A percentile compares a stretch with the other conserved stretches of the same genome.
Conservation (phyloP, 2,888 invertebrate genomes). For the Drosophila helvetica region DNA sequence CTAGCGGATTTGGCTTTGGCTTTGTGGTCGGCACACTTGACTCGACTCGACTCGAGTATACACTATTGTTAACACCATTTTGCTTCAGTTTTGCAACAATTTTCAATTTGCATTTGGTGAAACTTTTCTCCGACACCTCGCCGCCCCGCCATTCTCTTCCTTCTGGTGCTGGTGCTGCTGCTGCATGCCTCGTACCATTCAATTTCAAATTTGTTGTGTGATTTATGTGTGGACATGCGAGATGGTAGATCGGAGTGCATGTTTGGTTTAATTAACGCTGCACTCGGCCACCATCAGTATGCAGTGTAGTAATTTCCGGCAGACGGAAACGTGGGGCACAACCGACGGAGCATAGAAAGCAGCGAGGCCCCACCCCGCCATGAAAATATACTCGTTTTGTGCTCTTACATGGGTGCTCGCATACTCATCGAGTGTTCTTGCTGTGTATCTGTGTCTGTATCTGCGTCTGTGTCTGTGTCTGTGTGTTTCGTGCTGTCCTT, state of each 20-base stretch:
- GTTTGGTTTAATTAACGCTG: constrained; percentile 54
- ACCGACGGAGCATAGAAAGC: neutral
- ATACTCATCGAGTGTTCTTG: too few relatives aligned
- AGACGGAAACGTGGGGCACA: constrained; percentile 37
- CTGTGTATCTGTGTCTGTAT: too few relatives aligned
- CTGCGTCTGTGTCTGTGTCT: too few relatives aligned
- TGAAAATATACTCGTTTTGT: too few relatives aligned
- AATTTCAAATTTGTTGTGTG: constrained; percentile 51
- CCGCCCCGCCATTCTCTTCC: neutral
- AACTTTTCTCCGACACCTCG: constrained; percentile 22
- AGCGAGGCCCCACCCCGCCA: neutral
- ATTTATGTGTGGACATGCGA: constrained; percentile 48
- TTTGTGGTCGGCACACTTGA: constrained; percentile 60
- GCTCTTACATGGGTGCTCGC: too few relatives aligned
- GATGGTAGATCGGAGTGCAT: constrained; percentile 52
- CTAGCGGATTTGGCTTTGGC: neutral
- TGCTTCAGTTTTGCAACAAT: constrained; percentile 13
- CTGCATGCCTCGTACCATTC: constrained; percentile 66
- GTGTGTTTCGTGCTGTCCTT: neutral
- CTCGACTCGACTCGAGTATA: neutral
- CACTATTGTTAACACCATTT: constrained; percentile 36
- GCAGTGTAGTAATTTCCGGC: constrained; percentile 66
- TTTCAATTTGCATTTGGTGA: constrained; percentile 42
- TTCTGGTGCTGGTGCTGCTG: constrained; percentile 14
- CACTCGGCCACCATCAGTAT: constrained; percentile 18